Evolutionary conservation across 2,113 vertebrate species (phyloP).

Genomic region (Sceloporus undulatus): DNA sequence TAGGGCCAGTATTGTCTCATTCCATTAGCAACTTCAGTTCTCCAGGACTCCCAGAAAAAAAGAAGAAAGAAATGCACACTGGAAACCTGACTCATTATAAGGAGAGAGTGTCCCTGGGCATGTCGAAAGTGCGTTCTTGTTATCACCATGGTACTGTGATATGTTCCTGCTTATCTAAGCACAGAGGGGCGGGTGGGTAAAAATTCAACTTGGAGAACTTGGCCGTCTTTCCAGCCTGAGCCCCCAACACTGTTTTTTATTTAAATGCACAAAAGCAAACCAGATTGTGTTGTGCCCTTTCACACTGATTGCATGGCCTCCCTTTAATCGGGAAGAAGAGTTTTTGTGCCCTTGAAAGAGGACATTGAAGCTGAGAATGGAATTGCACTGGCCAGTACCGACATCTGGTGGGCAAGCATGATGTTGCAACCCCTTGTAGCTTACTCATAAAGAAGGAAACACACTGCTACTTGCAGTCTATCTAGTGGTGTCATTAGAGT

Average conservation of each 20-base stretch:
- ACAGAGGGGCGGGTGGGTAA: no score
- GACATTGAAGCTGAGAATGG: rapidly evolving
- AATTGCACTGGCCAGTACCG: rapidly evolving
- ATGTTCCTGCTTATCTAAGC: not conserved
- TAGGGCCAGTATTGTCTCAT: not conserved
- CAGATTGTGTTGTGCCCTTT: not conserved
- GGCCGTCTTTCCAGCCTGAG: not conserved
- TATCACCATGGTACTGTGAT: not conserved
- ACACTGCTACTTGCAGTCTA: no score
- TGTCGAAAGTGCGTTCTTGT: not conserved
- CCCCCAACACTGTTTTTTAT: not conserved
- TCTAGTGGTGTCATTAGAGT: no score
- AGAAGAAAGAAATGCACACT: no score
- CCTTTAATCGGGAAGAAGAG: not conserved
- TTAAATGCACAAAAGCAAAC: not conserved
- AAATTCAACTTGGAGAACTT: no score
- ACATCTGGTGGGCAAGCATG: not conserved
- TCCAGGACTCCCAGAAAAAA: not conserved
- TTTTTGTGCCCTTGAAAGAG: not conserved
- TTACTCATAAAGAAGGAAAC: no score
- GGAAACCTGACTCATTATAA: no score
- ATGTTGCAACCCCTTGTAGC: not conserved
- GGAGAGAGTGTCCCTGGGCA: not conserved
- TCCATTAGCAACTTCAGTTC: not conserved
- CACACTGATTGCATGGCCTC: not conserved